phyloP scores from a whole-genome alignment of 1,140 invertebrate species.

The Coenobita brevimanus region DNA sequence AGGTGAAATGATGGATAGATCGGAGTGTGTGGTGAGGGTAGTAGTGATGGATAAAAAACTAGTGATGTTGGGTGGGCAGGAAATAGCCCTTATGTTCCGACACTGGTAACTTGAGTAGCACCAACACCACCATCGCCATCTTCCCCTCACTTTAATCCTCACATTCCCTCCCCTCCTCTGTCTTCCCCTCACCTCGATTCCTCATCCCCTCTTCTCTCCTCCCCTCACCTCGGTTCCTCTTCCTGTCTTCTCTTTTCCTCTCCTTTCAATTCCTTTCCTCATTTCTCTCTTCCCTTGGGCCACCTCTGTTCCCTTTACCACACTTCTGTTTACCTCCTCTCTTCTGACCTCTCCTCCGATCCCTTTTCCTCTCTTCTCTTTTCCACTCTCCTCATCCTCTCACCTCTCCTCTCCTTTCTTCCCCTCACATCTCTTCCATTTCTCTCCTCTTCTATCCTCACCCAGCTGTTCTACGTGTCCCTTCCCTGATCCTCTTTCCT shows the following conservation, averaged over 20 bases:
- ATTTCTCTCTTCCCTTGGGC: background rate
- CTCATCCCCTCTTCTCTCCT: background rate
- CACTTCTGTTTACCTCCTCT: background rate
- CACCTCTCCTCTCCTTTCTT: background rate
- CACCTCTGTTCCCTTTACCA: background rate
- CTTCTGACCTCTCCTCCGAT: background rate
- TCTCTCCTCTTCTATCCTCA: background rate
- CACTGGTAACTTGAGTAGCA: no score
- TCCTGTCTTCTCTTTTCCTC: background rate
- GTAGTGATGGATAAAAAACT: no score
- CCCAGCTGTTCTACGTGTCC: no score
- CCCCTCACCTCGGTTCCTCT: background rate
- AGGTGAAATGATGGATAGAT: no score
- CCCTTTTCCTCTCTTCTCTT: background rate
- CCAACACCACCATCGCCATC: background rate
- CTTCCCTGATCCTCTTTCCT: background rate
- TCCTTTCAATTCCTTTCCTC: background rate
- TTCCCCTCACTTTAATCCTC: background rate
- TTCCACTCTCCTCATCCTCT: background rate
- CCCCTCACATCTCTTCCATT: background rate
- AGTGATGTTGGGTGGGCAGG: no score
- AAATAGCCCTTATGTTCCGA: no score
- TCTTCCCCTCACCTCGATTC: background rate
- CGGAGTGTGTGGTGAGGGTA: no score
- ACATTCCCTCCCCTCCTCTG: no score